Evolutionary conservation across 2,888 invertebrate genomes (phyloP), one percentile per base, ranked within the genome.

Genomic region (Microplitis deprimator): DNA sequence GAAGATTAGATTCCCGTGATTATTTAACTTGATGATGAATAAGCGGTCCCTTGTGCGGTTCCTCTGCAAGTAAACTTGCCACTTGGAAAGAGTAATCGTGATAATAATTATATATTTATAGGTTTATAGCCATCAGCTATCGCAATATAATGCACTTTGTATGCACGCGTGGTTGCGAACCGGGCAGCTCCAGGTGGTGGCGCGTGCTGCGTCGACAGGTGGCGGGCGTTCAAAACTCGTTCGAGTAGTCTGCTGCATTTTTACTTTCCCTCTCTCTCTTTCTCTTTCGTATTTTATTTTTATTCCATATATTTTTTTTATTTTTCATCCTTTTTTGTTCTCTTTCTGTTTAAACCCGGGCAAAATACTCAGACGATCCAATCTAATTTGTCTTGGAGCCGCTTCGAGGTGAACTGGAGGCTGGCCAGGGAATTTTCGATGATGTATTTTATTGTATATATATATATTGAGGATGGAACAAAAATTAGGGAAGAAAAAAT

Each of bases 181-280:
- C 69, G 41, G 61, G 64, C 40, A 73, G 68, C 77, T 84, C 86
- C 87, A 87, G 87, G 85, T 87, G 86, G 84, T 84, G 86, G 86
- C 87, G 87, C 88, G 87, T 87, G 87, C 87, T 82, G 79, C 75
- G 79, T 79, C 86, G 87, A 87, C 88, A 88, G 87, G 87, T 88
- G 87, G 87, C 80, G 82, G 85, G 85, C 86, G 86, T 78, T 80
- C 81, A 75, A 78, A 75, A 76, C 72, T 78, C 78, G 75, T 73
- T 75, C 78, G 75, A 75, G 50, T 13, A 50, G 77, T 73, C 77
- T 76, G 75, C 76, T 73, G 68, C 72, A 77, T 76, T 65, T 59
- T 69, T 40, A 20, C 69, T 73, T 61, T 71, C 68, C 67, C 61
- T 62, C 41, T 76, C 60, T 67, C 40, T 73, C 64, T 13, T 13